Base-by-base conservation (phyloP, 2,797 vertebrate species). In the Brachymystax lenok region DNA sequence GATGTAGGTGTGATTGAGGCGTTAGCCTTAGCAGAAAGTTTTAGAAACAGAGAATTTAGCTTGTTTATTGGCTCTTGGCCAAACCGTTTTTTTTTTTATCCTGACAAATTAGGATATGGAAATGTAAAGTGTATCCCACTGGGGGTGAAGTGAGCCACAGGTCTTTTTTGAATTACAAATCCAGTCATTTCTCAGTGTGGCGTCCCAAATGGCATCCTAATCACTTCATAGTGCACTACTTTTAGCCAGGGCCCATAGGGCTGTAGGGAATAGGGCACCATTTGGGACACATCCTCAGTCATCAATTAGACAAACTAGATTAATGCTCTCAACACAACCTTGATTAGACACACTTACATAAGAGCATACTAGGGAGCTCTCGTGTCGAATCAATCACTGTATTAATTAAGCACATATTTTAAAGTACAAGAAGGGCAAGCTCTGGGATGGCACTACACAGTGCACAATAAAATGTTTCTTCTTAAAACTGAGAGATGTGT, bases 141-240 rank as follows among this genome's bases (percentile, higher is more conserved):
- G 86, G 76, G 87, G 1, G 24, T 8, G 74, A 74, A n/a, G 69
- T 21, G 68, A 83, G 85, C 83, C 84, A 88, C 88, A 87, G 88
- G 89, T 90, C 88, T 77, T 76, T 85, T 88, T 88, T 90, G 90
- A 90, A 92, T 91, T 86, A 90, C 40, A 80, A 54, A 81, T 63
- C 52, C 76, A 51, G 74, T 89, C 87, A 80, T 4, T 89, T 88
- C 90, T 64, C 40, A 0, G 2, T 1, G 40, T 12, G 10, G 10
- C 2, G 2, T 46, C 40, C 40, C 40, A 3, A 46, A 46, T 46
- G 40, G 10, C 40, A 12, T 13, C 40, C 2, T 59, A 59, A n/a
- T 59, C 19, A n/a, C n/a, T 21, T 21, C 56, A 7, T 6, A 59
- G 56, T 59, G 19, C 56, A 59, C 56, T 17, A 59, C 56, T 59